A percentile compares a stretch with the other conserved stretches of the same genome.
phyloP scores from a whole-genome alignment of 2,797 vertebrate species.

The Alcedo quadribrachys region DNA sequence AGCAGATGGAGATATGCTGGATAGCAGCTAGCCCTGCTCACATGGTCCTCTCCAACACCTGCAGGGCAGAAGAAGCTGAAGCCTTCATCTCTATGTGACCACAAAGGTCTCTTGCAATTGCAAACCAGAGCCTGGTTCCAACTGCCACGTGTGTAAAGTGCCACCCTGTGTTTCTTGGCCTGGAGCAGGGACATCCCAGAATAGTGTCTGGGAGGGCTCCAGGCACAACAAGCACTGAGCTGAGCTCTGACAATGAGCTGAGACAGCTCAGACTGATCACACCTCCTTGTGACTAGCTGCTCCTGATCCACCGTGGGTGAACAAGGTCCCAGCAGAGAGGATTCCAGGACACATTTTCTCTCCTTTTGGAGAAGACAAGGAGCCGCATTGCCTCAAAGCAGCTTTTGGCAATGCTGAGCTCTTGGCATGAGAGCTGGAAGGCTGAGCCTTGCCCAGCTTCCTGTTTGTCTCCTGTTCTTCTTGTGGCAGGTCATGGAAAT shows the following conservation, averaged over 20 bases:
- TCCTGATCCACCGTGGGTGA: fast-evolving
- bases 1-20: fast-evolving
- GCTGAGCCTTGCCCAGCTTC: neutral
- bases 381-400: neutral
- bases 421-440: neutral
- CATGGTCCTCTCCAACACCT: neutral
- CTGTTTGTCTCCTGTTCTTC: neutral
- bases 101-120: neutral
- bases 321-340: neutral
- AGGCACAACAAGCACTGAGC: neutral
- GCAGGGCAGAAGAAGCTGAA: neutral
- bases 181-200: neutral
- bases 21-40: neutral
- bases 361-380: neutral
- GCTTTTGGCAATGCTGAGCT: neutral
- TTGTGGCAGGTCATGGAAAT: neutral
- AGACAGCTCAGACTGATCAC: neutral
- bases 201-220: fast-evolving
- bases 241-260: neutral
- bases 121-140: neutral
- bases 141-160: fast-evolving
- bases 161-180: neutral
- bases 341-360: neutral
- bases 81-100: neutral
- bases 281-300: neutral